phyloP scores from a whole-genome alignment of 2,113 vertebrate species.

The Ochotona curzoniae region DNA sequence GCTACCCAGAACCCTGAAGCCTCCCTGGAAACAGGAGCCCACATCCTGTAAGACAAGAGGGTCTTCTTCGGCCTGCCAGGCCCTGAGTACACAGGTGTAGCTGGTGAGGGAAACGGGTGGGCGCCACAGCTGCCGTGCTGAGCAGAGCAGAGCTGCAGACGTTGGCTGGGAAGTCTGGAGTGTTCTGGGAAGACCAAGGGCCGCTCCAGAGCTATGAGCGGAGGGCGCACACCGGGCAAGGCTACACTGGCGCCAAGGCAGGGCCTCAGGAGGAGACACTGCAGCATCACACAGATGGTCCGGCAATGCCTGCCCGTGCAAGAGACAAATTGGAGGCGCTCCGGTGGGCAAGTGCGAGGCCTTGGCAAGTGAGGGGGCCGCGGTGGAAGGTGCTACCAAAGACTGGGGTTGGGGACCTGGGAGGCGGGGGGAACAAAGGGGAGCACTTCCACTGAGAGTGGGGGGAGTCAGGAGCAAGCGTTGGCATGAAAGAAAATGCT shows the following conservation, averaged over 20 bases:
- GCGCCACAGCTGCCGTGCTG: background rate
- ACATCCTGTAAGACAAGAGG: background rate
- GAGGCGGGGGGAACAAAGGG: background rate
- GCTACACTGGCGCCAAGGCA: background rate
- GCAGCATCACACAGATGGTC: background rate
- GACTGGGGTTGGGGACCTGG: background rate
- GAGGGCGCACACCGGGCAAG: background rate
- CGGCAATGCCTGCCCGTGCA: too few species aligned
- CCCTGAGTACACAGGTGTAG: background rate
- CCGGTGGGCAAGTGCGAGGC: background rate
- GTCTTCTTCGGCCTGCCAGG: background rate
- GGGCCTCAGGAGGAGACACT: background rate
- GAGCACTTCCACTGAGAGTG: background rate
- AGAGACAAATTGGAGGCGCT: background rate
- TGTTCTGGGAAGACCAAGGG: background rate
- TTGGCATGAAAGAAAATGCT: background rate
- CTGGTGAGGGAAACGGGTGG: accelerated
- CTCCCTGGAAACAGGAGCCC: background rate
- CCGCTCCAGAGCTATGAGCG: background rate
- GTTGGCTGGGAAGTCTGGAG: background rate
- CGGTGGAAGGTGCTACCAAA: background rate
- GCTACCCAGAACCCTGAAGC: background rate
- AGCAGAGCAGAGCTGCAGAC: background rate
- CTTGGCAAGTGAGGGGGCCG: background rate
- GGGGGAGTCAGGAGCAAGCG: background rate